Percentiles rank a stretch among this genome's conserved stretches.
These are phyloP conservation scores for Watsonalla cultraria DNA, from an alignment of 2,888 invertebrate genomes.

Conservation along the genomic window DNA sequence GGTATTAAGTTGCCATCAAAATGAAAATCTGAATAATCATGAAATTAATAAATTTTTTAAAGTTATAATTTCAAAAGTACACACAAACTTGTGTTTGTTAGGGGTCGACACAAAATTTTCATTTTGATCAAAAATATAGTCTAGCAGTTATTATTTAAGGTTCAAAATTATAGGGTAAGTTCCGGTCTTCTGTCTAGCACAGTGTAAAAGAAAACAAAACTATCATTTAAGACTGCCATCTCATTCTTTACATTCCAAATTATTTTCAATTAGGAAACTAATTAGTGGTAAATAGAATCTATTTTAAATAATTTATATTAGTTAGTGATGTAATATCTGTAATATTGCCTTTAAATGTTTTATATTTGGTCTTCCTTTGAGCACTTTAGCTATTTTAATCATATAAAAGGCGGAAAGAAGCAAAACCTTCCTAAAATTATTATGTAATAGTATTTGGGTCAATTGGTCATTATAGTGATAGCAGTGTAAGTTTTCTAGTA, in stretches of 20 bases:
- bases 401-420: no score
- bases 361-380: not conserved
- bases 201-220: slow-evolving; percentile 12
- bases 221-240: slow-evolving; percentile 38
- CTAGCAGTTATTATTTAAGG: not conserved
- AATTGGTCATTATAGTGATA: no score
- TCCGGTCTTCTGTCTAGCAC: slow-evolving; percentile 5
- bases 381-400: not conserved
- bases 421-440: no score
- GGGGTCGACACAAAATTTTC: no score
- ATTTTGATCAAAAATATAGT: no score
- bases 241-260: slow-evolving; percentile 49
- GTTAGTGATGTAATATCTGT: slow-evolving; percentile 6
- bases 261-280: slow-evolving; percentile 19
- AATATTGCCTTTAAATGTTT: not conserved
- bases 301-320: slow-evolving; percentile 2
- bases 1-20: not conserved
- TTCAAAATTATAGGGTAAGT: not conserved
- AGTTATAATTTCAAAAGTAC: no score
- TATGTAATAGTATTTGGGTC: no score
- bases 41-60: not conserved
- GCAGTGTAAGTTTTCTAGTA: no score
- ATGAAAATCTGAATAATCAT: not conserved
- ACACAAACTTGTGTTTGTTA: no score
- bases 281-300: not conserved